Percentiles rank a stretch among this genome's conserved stretches.
These are phyloP conservation scores for Tenebrio molitor DNA, from an alignment of 1,140 invertebrate genomes.

Conservation along the genomic window DNA sequence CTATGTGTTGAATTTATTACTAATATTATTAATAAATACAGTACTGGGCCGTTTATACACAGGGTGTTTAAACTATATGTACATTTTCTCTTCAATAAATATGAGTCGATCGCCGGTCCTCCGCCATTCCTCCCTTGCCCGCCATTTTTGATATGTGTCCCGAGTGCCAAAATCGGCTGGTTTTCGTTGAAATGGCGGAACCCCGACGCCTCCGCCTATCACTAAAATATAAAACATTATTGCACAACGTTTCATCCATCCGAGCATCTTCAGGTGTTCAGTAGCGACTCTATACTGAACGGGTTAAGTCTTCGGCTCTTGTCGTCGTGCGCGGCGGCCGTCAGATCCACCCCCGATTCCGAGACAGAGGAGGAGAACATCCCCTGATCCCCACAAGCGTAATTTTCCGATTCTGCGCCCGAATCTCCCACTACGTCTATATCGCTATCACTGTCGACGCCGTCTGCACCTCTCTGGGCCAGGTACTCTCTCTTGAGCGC, in stretches of 20 bases:
- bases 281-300: conserved; percentile 87
- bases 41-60: conserved; percentile 48
- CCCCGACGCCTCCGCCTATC: not conserved
- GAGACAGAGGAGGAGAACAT: conserved; percentile 62
- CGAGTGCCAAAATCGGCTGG: not conserved
- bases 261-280: conserved; percentile 74
- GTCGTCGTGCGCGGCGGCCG: conserved; percentile 67
- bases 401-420: conserved; percentile 73
- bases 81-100: conserved; percentile 40
- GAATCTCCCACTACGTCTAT: conserved; percentile 80
- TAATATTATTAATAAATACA: conserved; percentile 49
- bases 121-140: conserved; percentile 13
- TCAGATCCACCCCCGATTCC: conserved; percentile 63
- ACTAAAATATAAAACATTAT: conserved; percentile 48
- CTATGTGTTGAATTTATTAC: conserved; percentile 44
- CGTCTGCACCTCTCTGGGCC: conserved; percentile 75
- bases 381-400: conserved; percentile 65
- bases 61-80: conserved; percentile 47
- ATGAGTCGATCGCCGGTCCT: not conserved
- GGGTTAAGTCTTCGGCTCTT: conserved; percentile 78
- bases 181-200: too few relatives aligned
- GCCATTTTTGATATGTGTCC: conserved; percentile 2
- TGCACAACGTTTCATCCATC: conserved; percentile 45
- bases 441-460: conserved; percentile 73
- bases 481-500: conserved; percentile 87